Evolutionary conservation across 1,140 invertebrate species (phyloP), one percentile per base, ranked within the genome.

Genomic region (Drosophila pachea): DNA sequence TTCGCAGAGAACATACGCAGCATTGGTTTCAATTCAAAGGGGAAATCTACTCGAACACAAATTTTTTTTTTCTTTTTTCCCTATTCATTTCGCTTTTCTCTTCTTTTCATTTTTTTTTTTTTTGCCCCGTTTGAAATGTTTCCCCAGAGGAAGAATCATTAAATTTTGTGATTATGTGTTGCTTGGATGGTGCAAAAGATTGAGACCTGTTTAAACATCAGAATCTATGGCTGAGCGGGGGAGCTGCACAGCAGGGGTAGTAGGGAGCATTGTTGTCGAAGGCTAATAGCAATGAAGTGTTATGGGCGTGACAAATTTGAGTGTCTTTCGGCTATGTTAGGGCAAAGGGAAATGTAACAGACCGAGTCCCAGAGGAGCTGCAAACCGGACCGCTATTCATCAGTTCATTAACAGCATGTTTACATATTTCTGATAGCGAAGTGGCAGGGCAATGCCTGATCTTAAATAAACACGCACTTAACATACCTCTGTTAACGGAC

Each of bases 81-180:
- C 31, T 52, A n/a, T 14, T 52, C 22, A 8, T 52, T 52, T 45
- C 35, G 31, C 35, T 11, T 35, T 52, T 45, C 12, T 45, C 22
- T 22, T 22, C 22, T 22, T 3, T 22, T 22, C 22, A 1, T 22
- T 3, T 22, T 22, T 22, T 22, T 22, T 22, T 22, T 22, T 1
- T 3, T 22, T 22, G 22, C 22, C 22, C 22, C 22, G 31, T 35
- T 56, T 47, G 45, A 33, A 56, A 56, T 56, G 38, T 56, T 12
- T 56, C 54, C 54, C 54, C 31, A 14, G 54, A 56, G 54, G 54
- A 11, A 33, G 8, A 32, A 56, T 45, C 54, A 56, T 56, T 45
- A 56, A 56, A 56, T 56, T 56, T 56, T 56, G 54, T 8, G 54
- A 56, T 45, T 32, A 56, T 56, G 54, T 29, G 29, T 12, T 11